Evolutionary conservation across 2,113 vertebrate species (phyloP).

Genomic region (Odocoileus hemionus): DNA sequence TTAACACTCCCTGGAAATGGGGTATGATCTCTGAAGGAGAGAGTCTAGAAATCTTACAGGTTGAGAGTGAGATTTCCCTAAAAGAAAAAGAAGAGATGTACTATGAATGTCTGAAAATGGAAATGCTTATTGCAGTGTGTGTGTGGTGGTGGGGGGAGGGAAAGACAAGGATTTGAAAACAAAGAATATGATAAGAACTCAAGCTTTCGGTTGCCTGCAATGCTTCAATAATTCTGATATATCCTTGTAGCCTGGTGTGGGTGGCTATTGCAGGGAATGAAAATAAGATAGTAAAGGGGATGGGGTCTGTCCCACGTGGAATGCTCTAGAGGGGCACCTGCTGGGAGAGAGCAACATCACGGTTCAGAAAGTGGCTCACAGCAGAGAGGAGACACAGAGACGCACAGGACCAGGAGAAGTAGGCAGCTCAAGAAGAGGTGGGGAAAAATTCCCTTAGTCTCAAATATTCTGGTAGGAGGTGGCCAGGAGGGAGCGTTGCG

Average conservation of each 20-base stretch:
- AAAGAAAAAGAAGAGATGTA: neutral
- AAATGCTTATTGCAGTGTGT: neutral
- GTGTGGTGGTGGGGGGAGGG: accelerated
- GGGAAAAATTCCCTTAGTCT: neutral
- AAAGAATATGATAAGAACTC: neutral
- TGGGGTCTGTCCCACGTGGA: neutral
- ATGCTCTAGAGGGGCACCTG: neutral
- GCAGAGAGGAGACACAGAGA: neutral
- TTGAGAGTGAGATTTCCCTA: neutral
- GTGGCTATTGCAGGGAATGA: neutral
- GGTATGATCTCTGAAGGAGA: neutral
- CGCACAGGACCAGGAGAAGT: neutral
- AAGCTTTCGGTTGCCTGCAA: neutral
- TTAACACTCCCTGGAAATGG: neutral
- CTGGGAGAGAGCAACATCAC: neutral
- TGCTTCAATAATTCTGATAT: neutral
- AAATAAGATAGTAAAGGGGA: neutral
- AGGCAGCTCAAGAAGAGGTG: neutral
- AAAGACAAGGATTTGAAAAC: neutral
- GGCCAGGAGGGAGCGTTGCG: neutral
- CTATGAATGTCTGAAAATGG: neutral
- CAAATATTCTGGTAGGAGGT: neutral
- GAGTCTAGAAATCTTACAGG: neutral
- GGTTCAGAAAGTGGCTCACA: neutral
- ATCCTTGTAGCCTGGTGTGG: neutral